These are phyloP conservation scores for Bemisia tabaci DNA, from an alignment of 1,140 invertebrate genomes.

Conservation along the genomic window DNA sequence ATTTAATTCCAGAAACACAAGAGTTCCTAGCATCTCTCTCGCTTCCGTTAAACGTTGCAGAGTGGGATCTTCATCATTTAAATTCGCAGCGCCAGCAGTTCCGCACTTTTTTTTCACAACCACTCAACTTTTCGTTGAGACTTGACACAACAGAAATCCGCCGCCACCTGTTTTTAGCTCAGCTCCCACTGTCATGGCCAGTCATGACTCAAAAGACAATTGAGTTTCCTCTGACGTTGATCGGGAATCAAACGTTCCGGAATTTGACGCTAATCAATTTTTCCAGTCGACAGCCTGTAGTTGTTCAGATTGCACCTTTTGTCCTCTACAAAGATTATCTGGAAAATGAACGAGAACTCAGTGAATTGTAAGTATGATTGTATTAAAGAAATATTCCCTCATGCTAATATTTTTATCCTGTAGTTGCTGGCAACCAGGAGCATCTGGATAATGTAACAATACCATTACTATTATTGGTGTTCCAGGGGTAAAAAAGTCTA, in stretches of 20 bases:
- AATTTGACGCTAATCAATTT: slow-evolving; percentile 47
- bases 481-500: too few relatives aligned
- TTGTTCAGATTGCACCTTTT: slow-evolving; percentile 42
- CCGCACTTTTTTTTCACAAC: background rate
- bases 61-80: background rate
- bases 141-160: slow-evolving; percentile 59
- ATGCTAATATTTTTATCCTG: too few relatives aligned
- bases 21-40: background rate
- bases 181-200: slow-evolving; percentile 62
- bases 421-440: too few relatives aligned
- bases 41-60: background rate
- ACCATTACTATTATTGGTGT: too few relatives aligned
- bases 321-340: slow-evolving; percentile 11
- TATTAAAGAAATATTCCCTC: too few relatives aligned
- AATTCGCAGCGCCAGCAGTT: background rate
- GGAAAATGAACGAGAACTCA: background rate
- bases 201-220: slow-evolving; percentile 38
- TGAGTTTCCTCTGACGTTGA: slow-evolving; percentile 65
- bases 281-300: slow-evolving; percentile 36
- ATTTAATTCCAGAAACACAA: background rate
- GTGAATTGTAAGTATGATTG: background rate
- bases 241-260: slow-evolving; percentile 57
- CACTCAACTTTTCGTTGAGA: slow-evolving; percentile 16
- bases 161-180: slow-evolving; percentile 39
- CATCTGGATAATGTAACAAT: too few relatives aligned